Evolutionary conservation across 2,797 vertebrate genomes (phyloP).

Genomic region (Todus mexicanus): DNA sequence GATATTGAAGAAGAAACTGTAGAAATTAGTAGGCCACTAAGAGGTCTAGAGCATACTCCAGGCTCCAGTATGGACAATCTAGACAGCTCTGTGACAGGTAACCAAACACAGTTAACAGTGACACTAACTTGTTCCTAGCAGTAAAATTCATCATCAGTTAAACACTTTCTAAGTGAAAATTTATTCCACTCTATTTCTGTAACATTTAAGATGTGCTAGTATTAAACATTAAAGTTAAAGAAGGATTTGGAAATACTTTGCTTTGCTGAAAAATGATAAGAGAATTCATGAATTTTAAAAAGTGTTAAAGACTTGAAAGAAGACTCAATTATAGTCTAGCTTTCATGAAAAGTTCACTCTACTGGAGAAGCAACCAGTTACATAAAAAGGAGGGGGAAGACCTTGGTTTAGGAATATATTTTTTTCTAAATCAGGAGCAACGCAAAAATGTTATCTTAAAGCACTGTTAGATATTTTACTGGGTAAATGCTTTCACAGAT

Average conservation of each 20-base stretch:
- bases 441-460: constrained; percentile 56
- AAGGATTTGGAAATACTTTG: constrained; percentile 74
- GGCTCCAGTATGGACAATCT: constrained; percentile 98
- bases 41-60: constrained; percentile 92
- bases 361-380: constrained; percentile 50
- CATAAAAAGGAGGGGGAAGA: not conserved
- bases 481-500: constrained; percentile 43
- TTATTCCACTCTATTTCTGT: constrained; percentile 66
- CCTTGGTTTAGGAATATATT: constrained; percentile 50
- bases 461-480: constrained; percentile 37
- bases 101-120: constrained; percentile 19
- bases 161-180: constrained; percentile 51
- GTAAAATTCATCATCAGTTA: constrained; percentile 36
- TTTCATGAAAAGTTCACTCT: constrained; percentile 73
- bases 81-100: constrained; percentile 98
- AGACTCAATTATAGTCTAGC: constrained; percentile 73
- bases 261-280: constrained; percentile 77
- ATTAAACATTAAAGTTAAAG: constrained; percentile 72
- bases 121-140: constrained; percentile 31
- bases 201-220: constrained; percentile 72
- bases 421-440: constrained; percentile 58
- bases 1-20: constrained; percentile 90
- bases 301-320: constrained; percentile 76
- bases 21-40: constrained; percentile 88
- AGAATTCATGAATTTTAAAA: constrained; percentile 81